Evolutionary conservation across 2,113 vertebrate genomes (phyloP).

Genomic region (Microcebus murinus): DNA sequence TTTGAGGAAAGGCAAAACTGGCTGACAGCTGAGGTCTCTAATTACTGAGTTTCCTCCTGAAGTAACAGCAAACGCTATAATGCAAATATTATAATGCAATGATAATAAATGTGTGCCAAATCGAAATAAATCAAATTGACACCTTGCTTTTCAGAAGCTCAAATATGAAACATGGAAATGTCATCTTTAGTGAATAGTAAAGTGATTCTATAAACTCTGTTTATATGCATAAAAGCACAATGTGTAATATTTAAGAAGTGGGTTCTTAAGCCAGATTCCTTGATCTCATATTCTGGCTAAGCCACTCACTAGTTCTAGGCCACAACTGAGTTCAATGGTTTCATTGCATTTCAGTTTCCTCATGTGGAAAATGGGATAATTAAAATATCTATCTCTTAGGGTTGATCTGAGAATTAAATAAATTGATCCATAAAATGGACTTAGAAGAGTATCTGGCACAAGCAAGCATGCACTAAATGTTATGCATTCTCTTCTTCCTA

Average conservation of each 20-base stretch:
- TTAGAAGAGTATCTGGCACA: not conserved
- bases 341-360: not conserved
- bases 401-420: not conserved
- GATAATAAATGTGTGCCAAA: conserved; percentile 48
- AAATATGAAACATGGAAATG: conserved; percentile 14
- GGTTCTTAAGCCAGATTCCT: not conserved
- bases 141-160: conserved; percentile 7
- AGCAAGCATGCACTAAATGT: not conserved
- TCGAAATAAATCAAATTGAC: conserved; percentile 37
- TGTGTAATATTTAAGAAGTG: not conserved
- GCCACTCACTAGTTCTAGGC: not conserved
- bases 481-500: not conserved
- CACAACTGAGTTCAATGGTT: not conserved
- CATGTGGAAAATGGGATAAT: not conserved
- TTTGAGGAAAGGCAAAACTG: not conserved
- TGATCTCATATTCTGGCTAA: not conserved
- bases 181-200: not conserved
- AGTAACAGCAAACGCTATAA: not conserved
- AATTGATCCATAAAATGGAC: not conserved
- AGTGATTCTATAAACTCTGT: not conserved
- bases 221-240: not conserved
- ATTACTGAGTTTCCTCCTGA: conserved; percentile 25
- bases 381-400: not conserved
- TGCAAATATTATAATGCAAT: conserved; percentile 52
- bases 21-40: conserved; percentile 11